Evolutionary conservation across 2,888 invertebrate genomes (phyloP).

Genomic region (Tipula confusa): DNA sequence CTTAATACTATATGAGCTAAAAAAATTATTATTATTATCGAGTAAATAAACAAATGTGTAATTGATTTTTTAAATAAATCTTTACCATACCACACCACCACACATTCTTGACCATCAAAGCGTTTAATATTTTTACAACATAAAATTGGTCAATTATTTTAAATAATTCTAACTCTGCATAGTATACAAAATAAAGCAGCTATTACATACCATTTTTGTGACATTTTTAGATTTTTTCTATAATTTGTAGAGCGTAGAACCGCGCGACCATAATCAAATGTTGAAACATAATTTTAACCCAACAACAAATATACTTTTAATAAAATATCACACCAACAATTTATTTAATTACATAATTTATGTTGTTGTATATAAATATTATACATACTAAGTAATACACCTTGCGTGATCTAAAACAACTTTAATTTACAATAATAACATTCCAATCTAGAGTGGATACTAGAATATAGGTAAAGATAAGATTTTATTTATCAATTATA

Average conservation of each 20-base stretch:
- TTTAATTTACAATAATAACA: background rate
- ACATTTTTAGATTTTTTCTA: background rate
- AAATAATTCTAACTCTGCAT: background rate
- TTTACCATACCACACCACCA: too few species aligned
- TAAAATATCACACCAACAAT: background rate
- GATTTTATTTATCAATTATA: background rate
- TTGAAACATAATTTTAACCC: background rate
- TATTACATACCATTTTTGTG: background rate
- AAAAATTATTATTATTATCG: background rate
- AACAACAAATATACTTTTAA: background rate
- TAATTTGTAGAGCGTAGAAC: conserved; percentile 1
- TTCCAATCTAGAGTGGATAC: background rate
- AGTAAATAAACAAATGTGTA: background rate
- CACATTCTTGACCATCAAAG: background rate
- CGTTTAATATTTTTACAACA: background rate
- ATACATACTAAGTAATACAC: background rate
- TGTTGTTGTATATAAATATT: background rate
- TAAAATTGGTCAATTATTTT: background rate
- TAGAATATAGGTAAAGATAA: background rate
- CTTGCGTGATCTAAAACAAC: background rate
- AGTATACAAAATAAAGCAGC: background rate
- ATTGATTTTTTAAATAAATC: background rate
- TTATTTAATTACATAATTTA: background rate
- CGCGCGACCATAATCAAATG: background rate
- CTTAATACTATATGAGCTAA: background rate